Evolutionary conservation across 2,113 vertebrate species (phyloP).

Genomic region (Microcebus ravelobensis): DNA sequence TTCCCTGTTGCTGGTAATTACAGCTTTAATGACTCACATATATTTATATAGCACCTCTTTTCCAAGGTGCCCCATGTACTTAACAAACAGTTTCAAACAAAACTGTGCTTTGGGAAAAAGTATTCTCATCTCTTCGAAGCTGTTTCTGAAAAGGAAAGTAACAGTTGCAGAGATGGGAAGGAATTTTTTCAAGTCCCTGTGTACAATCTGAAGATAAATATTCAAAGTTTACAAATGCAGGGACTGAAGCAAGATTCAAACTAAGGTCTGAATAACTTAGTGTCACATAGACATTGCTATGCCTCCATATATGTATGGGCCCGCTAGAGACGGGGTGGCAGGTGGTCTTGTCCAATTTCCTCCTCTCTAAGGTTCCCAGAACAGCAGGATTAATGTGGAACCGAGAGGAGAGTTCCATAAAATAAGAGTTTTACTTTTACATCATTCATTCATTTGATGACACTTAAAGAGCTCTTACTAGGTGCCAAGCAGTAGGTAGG

Average conservation of each 20-base stretch:
- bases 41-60: conserved; percentile 55
- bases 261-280: background rate
- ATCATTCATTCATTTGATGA: background rate
- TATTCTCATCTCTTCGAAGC: background rate
- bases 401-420: background rate
- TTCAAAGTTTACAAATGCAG: background rate
- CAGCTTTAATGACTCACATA: conserved; percentile 37
- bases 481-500: background rate
- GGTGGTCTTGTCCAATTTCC: background rate
- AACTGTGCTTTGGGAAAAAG: background rate
- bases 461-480: background rate
- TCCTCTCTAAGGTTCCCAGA: background rate
- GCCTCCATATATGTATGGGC: rapidly evolving
- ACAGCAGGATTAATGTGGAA: background rate
- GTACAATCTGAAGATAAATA: background rate
- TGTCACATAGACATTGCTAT: background rate
- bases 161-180: background rate
- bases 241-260: background rate
- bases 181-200: background rate
- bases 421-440: background rate
- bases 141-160: conserved; percentile 47
- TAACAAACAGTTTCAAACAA: conserved; percentile 39
- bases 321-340: background rate
- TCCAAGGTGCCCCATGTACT: conserved; percentile 19
- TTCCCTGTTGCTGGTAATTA: conserved; percentile 48